phyloP scores from a whole-genome alignment of 2,113 vertebrate species.

The Uria lomvia region DNA sequence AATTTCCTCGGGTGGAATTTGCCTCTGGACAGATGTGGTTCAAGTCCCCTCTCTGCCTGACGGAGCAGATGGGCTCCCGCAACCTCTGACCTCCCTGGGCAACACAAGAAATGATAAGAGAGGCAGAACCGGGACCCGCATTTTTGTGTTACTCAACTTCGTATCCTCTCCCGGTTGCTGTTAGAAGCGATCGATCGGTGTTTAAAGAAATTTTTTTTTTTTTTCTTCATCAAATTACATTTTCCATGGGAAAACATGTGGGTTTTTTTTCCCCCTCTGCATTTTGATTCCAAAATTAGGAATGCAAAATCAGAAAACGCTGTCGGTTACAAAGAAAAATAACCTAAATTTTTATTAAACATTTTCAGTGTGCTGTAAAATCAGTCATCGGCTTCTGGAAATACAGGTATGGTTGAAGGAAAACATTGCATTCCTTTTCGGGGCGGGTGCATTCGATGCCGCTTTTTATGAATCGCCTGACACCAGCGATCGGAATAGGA shows the following conservation, averaged over 20 bases:
- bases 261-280: accelerated
- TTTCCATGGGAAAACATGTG: neutral
- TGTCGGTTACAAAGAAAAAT: accelerated
- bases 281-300: neutral
- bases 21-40: neutral
- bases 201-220: neutral
- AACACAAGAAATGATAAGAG: neutral
- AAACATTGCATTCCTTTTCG: neutral
- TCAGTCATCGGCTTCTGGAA: neutral
- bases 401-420: neutral
- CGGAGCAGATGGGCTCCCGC: neutral
- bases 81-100: neutral
- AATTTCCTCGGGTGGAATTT: neutral
- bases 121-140: accelerated
- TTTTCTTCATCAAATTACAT: neutral
- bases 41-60: neutral
- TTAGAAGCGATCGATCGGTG: neutral
- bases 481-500: neutral
- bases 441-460: neutral
- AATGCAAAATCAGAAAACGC: neutral
- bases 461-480: neutral
- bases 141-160: neutral
- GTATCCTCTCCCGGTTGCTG: neutral
- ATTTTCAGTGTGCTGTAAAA: neutral
- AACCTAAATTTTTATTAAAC: neutral